These are phyloP conservation scores for Platyrinchus mystaceus DNA, from an alignment of 2,797 vertebrate genomes.

Conservation along the genomic window DNA sequence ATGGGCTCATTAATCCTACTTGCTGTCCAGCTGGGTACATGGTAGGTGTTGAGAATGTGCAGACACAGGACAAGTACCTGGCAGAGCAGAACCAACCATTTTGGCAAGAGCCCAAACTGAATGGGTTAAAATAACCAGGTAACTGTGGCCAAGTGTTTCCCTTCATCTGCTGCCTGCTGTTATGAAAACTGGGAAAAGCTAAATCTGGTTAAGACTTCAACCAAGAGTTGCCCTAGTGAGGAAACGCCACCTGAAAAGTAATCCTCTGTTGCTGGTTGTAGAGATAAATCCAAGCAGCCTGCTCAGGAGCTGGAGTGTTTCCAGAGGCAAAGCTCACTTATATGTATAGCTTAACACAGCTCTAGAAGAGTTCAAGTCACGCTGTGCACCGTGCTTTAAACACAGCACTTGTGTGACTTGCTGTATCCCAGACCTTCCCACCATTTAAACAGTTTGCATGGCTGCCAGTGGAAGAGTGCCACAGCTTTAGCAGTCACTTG, in stretches of 20 bases:
- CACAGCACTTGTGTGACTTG: background rate
- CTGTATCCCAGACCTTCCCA: background rate
- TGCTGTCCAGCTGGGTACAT: background rate
- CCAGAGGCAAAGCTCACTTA: background rate
- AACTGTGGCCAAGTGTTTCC: background rate
- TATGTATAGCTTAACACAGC: background rate
- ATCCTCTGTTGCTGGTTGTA: background rate
- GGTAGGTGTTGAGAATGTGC: background rate
- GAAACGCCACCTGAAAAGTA: background rate
- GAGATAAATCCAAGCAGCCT: background rate
- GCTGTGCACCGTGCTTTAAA: background rate
- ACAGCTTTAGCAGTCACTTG: background rate
- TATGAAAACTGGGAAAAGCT: background rate
- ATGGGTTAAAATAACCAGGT: background rate
- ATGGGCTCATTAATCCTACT: background rate
- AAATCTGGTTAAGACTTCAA: background rate
- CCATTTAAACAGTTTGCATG: background rate
- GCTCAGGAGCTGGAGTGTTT: background rate
- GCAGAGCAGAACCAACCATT: background rate
- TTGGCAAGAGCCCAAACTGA: background rate
- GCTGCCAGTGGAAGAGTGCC: background rate
- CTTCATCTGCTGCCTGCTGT: background rate
- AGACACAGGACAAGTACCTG: accelerated
- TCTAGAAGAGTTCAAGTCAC: background rate
- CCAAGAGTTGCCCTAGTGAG: background rate